Evolutionary conservation across 92 coral and sea anemone genomes (phyloP), one percentile per base, ranked within the genome.

Genomic region (Epizoanthus rinbou): DNA sequence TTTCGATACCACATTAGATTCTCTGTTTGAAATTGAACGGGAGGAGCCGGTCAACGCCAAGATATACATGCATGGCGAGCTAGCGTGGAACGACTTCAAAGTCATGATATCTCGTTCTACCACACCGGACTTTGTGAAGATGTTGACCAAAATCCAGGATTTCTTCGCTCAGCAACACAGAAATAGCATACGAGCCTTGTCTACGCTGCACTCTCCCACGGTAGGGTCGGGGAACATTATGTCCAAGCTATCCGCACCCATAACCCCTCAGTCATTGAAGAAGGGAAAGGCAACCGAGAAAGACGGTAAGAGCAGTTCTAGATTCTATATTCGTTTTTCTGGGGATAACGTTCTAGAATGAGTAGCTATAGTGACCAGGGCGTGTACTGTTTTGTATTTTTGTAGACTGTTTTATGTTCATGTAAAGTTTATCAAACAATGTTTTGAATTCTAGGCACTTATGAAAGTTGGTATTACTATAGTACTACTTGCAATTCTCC

Each of bases 31-130:
- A 73, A 83, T 74, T 70, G 95, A 89, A 50, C 92, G 92, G 11
- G 98, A 93, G 71, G 90, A 74, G 56, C 97, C 92, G 14, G 96
- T 93, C 35, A 94, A 95, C 67, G 94, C 93, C 47, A 92, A 95
- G 83, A 95, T 96, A 63, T 94, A 91, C 85, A 89, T 96, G 76
- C 94, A 91, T 22, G 99, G 98, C 6, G 95, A 94, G 73, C 78
- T 96, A 85, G 90, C 94, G 37, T 96, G 99, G 99, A 96, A 88
- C n/a, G 98, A 92, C 88, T 85, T 96, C 83, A 89, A 95, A 62
- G 76, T 96, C 64, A 95, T 96, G 94, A 96, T 96, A 33, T 92
- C 94, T 63, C 99, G 99, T 28, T 96, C 99, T 17, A 96, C 99
- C 4, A 94, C 99, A 2, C 98, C 97, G 28, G 99, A 96, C 88